Evolutionary conservation across 2,888 invertebrate species (phyloP), one percentile per base, ranked within the genome.

Genomic region (Neelides folsomi): DNA sequence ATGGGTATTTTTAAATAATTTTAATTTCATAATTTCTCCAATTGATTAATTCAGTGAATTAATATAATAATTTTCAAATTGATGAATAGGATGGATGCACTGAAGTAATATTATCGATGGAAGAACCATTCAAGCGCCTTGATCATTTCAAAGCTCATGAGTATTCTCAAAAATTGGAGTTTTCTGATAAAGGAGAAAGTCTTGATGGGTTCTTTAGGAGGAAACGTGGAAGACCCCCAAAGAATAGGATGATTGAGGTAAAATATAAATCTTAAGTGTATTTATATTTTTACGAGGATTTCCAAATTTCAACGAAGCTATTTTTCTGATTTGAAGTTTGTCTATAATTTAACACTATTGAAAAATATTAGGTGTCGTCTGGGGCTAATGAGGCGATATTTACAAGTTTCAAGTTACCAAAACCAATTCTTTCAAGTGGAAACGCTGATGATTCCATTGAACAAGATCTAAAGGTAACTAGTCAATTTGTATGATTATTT

Each of bases 151-250:
- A 86, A 64, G 85, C 86, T 69, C 89, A 89, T 67, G 83, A 84
- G 54, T 80, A 81, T 65, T 74, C 81, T 6, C 76, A 78, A 56
- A 79, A 79, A 55, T 72, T 79, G 68, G 49, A 51, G 8, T 40
- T 51, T 27, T 20, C 38, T 34, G 57, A 56, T 15, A 60, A 60
- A 34, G 54, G 51, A 5, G 67, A 64, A 35, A 60, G 57, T 50
- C 63, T 65, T 62, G 90, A 92, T 70, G 88, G 88, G 49, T 86
- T 92, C 80, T 90, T 90, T 68, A 83, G 88, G 69, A 78, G 92
- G 55, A 90, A 93, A 67, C 77, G 94, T 34, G 94, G 95, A 42
- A 77, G 95, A 56, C 95, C 95, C n/a, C 94, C 94, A 12, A 95
- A 95, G 73, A 94, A 94, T 70, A 79, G 90, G 0, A 83, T 90